Base-by-base conservation (phyloP, 2,888 invertebrate genomes). In the Seira musarum region DNA sequence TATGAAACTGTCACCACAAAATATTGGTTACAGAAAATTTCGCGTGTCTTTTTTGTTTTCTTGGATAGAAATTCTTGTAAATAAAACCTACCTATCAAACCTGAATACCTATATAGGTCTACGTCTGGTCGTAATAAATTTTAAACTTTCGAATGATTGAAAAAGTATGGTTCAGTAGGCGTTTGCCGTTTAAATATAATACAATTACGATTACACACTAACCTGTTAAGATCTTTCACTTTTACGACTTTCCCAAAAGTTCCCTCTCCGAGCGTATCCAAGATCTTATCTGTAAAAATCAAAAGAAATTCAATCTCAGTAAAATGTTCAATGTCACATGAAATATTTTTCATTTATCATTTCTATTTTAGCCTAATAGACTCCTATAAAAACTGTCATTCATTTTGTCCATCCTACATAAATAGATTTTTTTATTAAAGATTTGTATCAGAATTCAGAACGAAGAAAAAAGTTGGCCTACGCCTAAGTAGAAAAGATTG, bases 181-280 rank as follows among this genome's bases (percentile, higher is more conserved):
- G 40, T 40, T n/a, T n/a, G n/a, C n/a, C n/a, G n/a, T n/a, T n/a
- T n/a, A n/a, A n/a, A n/a, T n/a, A n/a, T n/a, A n/a, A n/a, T n/a
- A n/a, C n/a, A n/a, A 40, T 6, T 40, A 13, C 13, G 40, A 8
- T 13, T 40, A 13, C 40, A 72, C 73, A 93, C 94, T 93, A 91
- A 97, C 97, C 94, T 95, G 92, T 96, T 94, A 89, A 95, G 91
- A 91, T 98, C 98, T 91, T 96, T 96, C 90, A 98, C 98, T 93
- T 98, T 96, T 89, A 99, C 98, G 89, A 99, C 99, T 93, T 99
- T 98, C 90, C 99, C 99, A 93, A 99, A 99, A 88, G 99, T 99
- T 89, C 99, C 99, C 92, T 99, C 99, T 88, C 99, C 99, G 89
- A 99, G 94, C 88, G 99, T 99, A 91, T 95, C 94, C 92, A 97